A percentile compares a stretch with the other conserved stretches of the same genome.
phyloP scores from a whole-genome alignment of 2,797 vertebrate species.

The Tapera naevia region DNA sequence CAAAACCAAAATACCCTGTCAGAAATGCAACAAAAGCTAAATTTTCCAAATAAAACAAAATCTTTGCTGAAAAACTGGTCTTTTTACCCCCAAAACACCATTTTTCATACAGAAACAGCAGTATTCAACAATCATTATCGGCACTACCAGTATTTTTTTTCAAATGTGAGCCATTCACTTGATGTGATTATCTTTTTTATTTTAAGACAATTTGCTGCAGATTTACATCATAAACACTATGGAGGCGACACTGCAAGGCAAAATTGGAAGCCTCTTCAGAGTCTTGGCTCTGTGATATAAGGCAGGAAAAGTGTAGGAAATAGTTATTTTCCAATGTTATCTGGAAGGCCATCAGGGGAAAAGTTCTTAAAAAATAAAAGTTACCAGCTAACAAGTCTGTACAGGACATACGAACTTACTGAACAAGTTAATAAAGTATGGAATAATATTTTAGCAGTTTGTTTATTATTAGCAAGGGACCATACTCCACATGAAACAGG shows the following conservation, averaged over 20 bases:
- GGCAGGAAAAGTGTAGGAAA: neutral
- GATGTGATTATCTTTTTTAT: neutral
- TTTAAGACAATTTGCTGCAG: neutral
- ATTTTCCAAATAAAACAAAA: neutral
- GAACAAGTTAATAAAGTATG: constrained; percentile 53
- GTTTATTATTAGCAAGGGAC: constrained; percentile 65
- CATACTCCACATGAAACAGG: constrained; percentile 56
- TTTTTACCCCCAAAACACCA: fast-evolving
- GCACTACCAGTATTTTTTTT: fast-evolving
- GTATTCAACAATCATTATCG: neutral
- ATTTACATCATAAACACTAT: neutral
- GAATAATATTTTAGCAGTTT: constrained; percentile 62
- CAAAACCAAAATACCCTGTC: neutral
- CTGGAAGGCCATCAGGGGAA: constrained; percentile 29
- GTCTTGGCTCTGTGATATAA: neutral
- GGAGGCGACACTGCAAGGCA: neutral
- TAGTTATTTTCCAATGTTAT: constrained; percentile 3
- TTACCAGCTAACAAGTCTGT: neutral
- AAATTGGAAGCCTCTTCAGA: neutral
- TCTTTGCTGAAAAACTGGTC: fast-evolving
- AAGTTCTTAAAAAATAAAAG: constrained; percentile 32
- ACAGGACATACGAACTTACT: neutral
- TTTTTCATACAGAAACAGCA: neutral
- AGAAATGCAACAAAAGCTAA: neutral
- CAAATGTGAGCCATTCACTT: neutral